These are phyloP conservation scores for Hydropsyche tenuis DNA, from an alignment of 1,140 invertebrate species.

Conservation along the genomic window DNA sequence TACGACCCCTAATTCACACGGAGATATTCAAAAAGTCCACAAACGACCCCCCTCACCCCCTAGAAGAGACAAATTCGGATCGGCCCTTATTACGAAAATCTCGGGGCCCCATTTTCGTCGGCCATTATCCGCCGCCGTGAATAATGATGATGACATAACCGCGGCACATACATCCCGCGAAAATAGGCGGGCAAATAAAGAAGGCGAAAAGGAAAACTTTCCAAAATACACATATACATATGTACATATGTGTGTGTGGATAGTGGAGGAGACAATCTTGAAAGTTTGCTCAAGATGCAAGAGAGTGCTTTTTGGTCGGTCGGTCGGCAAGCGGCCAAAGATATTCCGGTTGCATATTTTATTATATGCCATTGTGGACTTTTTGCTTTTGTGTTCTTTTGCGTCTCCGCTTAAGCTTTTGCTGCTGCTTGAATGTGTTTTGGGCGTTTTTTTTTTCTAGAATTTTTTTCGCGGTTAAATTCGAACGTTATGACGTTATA, in stretches of 20 bases:
- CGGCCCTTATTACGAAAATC: too few species aligned
- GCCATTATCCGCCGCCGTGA: neutral
- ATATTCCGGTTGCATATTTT: slow-evolving; percentile 21
- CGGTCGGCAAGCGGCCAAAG: slow-evolving; percentile 19
- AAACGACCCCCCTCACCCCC: too few species aligned
- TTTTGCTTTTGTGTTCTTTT: neutral
- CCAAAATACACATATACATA: too few species aligned
- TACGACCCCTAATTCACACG: too few species aligned
- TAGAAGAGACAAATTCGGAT: too few species aligned
- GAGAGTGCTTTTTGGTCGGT: neutral
- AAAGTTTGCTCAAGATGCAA: slow-evolving; percentile 25
- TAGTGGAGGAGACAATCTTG: neutral
- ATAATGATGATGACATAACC: slow-evolving; percentile 21
- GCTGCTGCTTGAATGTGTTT: neutral
- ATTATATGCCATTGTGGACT: neutral
- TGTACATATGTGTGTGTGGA: too few species aligned
- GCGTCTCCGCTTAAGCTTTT: neutral
- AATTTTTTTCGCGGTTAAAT: slow-evolving; percentile 1
- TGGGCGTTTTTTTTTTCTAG: neutral
- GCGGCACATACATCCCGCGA: neutral
- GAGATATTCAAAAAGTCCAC: too few species aligned
- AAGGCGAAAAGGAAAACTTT: too few species aligned
- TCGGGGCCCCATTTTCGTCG: too few species aligned
- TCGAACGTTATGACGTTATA: slow-evolving; percentile 6
- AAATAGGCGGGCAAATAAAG: too few species aligned